Percentiles rank a stretch among this genome's conserved stretches.
These are phyloP conservation scores for Protomyctophum bolini DNA, from an alignment of 2,113 vertebrate species.

Conservation along the genomic window DNA sequence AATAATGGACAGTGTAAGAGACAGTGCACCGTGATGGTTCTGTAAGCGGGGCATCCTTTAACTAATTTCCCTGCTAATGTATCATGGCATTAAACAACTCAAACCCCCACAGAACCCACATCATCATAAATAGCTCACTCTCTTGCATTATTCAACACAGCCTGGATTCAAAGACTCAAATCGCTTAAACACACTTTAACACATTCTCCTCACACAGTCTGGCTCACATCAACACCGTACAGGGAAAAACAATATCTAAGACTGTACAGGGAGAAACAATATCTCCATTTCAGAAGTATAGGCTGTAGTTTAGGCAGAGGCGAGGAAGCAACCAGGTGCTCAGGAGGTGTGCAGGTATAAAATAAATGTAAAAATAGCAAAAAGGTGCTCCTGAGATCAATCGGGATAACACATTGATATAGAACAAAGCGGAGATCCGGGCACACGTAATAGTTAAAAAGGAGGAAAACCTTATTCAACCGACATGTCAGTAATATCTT, in stretches of 20 bases:
- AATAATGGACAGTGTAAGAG: no score
- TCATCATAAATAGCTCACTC: constrained; percentile 1
- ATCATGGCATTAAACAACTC: not conserved
- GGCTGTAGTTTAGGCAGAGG: not conserved
- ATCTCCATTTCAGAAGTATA: not conserved
- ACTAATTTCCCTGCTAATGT: not conserved
- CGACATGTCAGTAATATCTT: no score
- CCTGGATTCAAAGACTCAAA: not conserved
- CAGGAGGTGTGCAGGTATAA: no score
- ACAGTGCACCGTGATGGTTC: not conserved
- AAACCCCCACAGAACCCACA: not conserved
- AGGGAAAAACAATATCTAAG: not conserved
- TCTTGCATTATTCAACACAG: constrained; percentile 2
- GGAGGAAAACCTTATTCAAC: no score
- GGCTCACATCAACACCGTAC: no score
- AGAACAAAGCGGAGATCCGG: no score
- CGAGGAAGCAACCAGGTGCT: no score
- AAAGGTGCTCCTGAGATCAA: no score
- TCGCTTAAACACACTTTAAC: not conserved
- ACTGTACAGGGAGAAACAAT: not conserved
- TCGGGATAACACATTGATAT: no score
- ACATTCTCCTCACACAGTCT: not conserved
- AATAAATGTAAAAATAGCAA: no score
- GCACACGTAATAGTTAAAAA: no score
- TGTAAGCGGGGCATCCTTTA: not conserved